A percentile compares a stretch with the other conserved stretches of the same genome.
Evolutionary conservation across 2,797 vertebrate species (phyloP).

Genomic region (Simalia tracyae): DNA sequence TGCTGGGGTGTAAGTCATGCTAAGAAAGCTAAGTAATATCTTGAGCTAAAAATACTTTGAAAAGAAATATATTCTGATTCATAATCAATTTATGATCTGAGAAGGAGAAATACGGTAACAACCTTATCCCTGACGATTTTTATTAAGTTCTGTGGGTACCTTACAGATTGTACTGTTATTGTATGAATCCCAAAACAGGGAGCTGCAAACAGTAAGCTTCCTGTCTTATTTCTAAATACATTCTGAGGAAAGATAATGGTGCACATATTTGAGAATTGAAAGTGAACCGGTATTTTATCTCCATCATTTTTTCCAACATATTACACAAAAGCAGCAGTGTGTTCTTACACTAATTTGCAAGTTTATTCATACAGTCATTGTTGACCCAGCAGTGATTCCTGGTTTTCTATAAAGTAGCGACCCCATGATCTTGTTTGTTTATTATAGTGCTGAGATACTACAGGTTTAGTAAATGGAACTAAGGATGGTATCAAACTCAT

Average conservation of each 20-base stretch:
- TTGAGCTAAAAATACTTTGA: background rate
- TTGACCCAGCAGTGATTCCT: background rate
- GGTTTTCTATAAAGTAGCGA: background rate
- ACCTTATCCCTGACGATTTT: background rate
- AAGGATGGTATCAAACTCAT: background rate
- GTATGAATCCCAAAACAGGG: background rate
- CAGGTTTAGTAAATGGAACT: background rate
- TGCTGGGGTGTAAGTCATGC: background rate
- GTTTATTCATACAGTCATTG: background rate
- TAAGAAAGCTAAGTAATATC: background rate
- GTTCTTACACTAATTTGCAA: constrained; percentile 1
- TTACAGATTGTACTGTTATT: background rate
- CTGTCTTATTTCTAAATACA: constrained; percentile 14
- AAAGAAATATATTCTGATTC: constrained; percentile 22
- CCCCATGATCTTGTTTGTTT: background rate
- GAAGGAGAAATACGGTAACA: background rate
- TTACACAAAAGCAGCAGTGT: constrained; percentile 40
- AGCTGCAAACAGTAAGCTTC: background rate
- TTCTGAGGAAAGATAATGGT: background rate
- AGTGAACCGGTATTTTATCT: background rate
- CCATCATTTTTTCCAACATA: background rate
- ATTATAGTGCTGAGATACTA: background rate
- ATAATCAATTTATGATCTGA: constrained; percentile 7
- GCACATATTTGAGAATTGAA: background rate
- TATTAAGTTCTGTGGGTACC: background rate